Evolutionary conservation across 2,113 vertebrate species (phyloP), one percentile per base, ranked within the genome.

Genomic region (Strix uralensis): DNA sequence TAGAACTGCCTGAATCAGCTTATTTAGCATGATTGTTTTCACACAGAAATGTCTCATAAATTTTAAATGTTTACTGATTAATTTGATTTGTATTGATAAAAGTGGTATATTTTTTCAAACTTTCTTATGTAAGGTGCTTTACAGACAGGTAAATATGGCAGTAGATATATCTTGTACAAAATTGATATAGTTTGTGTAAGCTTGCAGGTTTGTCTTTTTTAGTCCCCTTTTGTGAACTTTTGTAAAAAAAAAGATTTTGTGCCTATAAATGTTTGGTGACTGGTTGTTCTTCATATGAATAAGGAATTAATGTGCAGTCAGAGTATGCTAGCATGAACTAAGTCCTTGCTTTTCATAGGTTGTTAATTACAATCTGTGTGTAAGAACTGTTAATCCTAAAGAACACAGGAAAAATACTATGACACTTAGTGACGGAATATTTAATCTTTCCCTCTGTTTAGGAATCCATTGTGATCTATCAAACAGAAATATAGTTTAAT

Each of bases 61-160:
- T 96, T 85, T 94, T 86, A 78, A 92, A 78, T 93, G 78, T 78
- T 73, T 94, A 81, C 59, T 80, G 52, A 80, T 92, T 73, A 69
- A 69, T 95, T 92, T 66, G 61, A 51, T 83, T 89, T 73, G 11
- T 81, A 63, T 69, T 51, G 32, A 49, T 86, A 88, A 54, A 73
- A 85, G 46, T 51, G 73, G 23, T 70, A 20, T 47, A 26, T 67
- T 87, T 81, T 78, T 88, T 51, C 36, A 40, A 66, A 38, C 3
- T 94, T 91, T 83, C 29, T 82, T 92, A 55, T 55, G 13, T 57
- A 73, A 59, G 34, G 11, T 78, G 29, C 36, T 86, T 92, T 51
- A 73, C 74, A 78, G 55, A 38, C 29, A 75, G 69, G 25, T 73
- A 46, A 73, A 54, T 87, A 54, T 61, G 18, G 10, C 47, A 55